phyloP scores from a whole-genome alignment of 2,113 vertebrate species.

The Percopsis transmontana region DNA sequence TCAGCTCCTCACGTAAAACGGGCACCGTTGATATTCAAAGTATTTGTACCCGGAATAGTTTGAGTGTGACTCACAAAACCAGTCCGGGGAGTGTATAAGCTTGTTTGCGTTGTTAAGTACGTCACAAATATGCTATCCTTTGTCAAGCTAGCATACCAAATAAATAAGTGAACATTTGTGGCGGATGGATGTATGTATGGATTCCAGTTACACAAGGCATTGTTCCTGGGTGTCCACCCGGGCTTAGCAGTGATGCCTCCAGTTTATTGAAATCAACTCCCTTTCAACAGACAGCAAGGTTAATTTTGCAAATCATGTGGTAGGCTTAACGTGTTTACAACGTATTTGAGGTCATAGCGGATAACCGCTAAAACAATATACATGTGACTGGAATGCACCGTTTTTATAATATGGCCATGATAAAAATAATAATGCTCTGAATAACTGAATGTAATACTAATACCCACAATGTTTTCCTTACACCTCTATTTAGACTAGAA shows the following conservation, averaged over 20 bases:
- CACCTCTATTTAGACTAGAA: not conserved
- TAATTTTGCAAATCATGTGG: constrained; percentile 33
- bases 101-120: constrained; percentile 25
- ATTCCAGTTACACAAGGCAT: constrained; percentile 36
- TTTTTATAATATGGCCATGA: no score
- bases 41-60: not conserved
- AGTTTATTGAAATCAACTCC: constrained; percentile 50
- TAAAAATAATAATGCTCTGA: no score
- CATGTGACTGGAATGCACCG: no score
- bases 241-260: not conserved
- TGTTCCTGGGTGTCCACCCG: constrained; percentile 5
- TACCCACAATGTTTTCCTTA: no score
- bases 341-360: not conserved
- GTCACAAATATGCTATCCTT: constrained; percentile 26
- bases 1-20: not conserved
- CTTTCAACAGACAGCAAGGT: constrained; percentile 31
- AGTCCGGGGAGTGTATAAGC: constrained; percentile 41
- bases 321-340: constrained; percentile 38
- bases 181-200: constrained; percentile 32
- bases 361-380: no score
- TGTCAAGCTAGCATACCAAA: not conserved
- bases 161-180: constrained; percentile 33
- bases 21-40: not conserved
- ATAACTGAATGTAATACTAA: no score
- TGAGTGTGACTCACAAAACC: constrained; percentile 28